These are phyloP conservation scores for Ochropleura leucogaster DNA, from an alignment of 2,888 invertebrate genomes.

Conservation along the genomic window DNA sequence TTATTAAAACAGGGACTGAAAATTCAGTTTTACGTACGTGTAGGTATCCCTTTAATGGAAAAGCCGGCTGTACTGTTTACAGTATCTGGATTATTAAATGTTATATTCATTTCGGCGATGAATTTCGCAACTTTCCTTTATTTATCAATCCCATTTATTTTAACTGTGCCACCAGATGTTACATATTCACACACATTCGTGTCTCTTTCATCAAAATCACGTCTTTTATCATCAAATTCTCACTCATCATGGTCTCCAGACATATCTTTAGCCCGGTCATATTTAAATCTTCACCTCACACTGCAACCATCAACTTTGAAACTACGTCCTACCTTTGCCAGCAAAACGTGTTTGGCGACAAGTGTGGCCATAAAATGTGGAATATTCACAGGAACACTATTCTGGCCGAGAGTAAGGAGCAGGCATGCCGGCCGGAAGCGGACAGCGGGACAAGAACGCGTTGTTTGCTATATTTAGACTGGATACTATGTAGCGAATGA, in stretches of 20 bases:
- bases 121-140: background rate
- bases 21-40: conserved; percentile 38
- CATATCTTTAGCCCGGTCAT: conserved; percentile 7
- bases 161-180: background rate
- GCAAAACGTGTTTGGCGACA: conserved; percentile 65
- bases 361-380: conserved; percentile 62
- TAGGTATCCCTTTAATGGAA: conserved; percentile 22
- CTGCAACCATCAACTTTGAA: conserved; percentile 45
- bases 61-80: conserved; percentile 12
- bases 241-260: background rate
- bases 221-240: background rate
- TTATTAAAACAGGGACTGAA: conserved; percentile 57
- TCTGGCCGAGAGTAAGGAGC: conserved; percentile 60
- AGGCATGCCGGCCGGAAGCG: conserved; percentile 81
- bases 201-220: background rate
- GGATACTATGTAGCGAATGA: conserved; percentile 61
- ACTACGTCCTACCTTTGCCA: conserved; percentile 51
- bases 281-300: conserved; percentile 28
- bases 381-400: conserved; percentile 64
- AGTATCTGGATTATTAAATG: conserved; percentile 22
- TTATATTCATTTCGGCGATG: conserved; percentile 16
- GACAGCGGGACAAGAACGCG: conserved; percentile 84
- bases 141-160: background rate
- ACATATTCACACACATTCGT: background rate
- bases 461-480: conserved; percentile 88